Evolutionary conservation across 2,113 vertebrate genomes (phyloP).

Genomic region (Callionymus lyra): DNA sequence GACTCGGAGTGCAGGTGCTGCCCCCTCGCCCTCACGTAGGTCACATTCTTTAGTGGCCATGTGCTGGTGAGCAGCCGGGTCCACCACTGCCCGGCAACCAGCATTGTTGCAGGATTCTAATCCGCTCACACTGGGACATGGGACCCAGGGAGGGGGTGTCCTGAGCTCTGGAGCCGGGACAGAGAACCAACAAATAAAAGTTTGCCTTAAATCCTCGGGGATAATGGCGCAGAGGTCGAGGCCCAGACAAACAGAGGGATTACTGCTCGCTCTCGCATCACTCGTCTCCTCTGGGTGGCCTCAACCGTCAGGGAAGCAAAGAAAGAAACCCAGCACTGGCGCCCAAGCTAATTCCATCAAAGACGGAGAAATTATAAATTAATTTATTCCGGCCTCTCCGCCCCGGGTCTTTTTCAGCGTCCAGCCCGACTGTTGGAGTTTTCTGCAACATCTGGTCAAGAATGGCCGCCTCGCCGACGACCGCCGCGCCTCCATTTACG

Average conservation of each 20-base stretch:
- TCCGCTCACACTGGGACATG: too few species aligned
- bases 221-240: slow-evolving; percentile 90
- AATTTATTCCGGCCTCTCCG: slow-evolving; percentile 88
- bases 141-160: too few species aligned
- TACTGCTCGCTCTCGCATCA: slow-evolving; percentile 92
- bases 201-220: slow-evolving; percentile 89
- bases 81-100: slow-evolving; percentile 73
- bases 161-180: slow-evolving; percentile 71
- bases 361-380: slow-evolving; percentile 91
- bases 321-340: too few species aligned
- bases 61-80: slow-evolving; percentile 26
- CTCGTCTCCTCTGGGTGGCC: slow-evolving; percentile 96
- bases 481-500: slow-evolving; percentile 45
- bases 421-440: slow-evolving; percentile 77
- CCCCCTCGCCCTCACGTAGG: slow-evolving; percentile 35
- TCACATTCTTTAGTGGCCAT: slow-evolving; percentile 60
- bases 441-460: slow-evolving; percentile 92
- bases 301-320: slow-evolving; percentile 74
- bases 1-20: slow-evolving; percentile 41
- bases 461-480: slow-evolving; percentile 55
- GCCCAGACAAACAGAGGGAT: slow-evolving; percentile 97
- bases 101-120: slow-evolving; percentile 85
- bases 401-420: slow-evolving; percentile 40
- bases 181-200: slow-evolving; percentile 90
- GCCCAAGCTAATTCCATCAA: slow-evolving; percentile 98